Base-by-base conservation (phyloP, 2,113 vertebrate species). In the Garra rufa region DNA sequence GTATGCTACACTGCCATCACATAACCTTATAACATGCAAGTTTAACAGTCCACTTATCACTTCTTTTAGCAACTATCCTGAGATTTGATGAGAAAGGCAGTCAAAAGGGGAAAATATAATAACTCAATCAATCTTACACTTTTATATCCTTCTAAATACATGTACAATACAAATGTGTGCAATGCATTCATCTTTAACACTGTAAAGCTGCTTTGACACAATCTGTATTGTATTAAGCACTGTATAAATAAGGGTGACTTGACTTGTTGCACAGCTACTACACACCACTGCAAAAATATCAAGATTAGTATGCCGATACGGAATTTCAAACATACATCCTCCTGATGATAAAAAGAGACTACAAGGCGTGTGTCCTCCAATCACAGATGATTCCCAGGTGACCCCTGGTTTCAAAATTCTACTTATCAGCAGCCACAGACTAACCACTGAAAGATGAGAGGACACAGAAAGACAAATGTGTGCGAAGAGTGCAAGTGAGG, bases 361-460 rank as follows among this genome's bases (percentile, higher is more conserved):
- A 70, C 28, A 38, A 81, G 63, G 28, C 21, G 2, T 6, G 11
- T 52, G 43, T 34, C 5, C 6, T 34, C 61, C 79, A 81, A 81
- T 81, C 46, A 55, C 61, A 52, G 46, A 41, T 41, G 44, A 52
- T 34, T 55, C 79, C 30, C 79, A 38, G 30, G 63, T 70, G 79
- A 81, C 79, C 63, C 52, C 63, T 34, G 65, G 46, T 70, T 52
- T 52, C 63, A 81, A 81, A 81, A 81, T 70, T 81, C 79, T 24
- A 52, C 79, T 70, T 41, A 81, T 81, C 78, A 70, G 79, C 63
- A 70, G 17, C 63, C 79, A 69, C 63, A 81, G 79, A 55, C 63
- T 28, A 55, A 50, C 79, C 63, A 70, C 26, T 81, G 79, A 81
- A 81, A 55, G 63, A 81, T 81, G 79, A 81, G 63, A 81, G 44